A percentile compares a stretch with the other conserved stretches of the same genome.
Evolutionary conservation across 1,140 invertebrate species (phyloP).

Genomic region (Drosophila kohkoa): DNA sequence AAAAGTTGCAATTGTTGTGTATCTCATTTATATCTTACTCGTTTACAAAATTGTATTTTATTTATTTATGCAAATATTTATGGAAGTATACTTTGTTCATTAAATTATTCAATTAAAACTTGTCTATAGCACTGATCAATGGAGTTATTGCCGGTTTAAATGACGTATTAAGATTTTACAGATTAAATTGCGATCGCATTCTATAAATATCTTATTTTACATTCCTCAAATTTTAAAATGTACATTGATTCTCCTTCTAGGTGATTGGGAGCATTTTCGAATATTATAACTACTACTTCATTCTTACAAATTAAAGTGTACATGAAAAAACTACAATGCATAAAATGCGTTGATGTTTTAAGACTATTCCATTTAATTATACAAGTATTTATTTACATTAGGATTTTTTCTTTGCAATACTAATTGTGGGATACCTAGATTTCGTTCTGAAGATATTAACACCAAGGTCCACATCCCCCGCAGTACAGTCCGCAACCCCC

Average conservation of each 20-base stretch:
- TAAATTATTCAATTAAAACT: background rate
- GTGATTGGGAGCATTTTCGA: too few relatives aligned
- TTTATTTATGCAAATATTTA: conserved; percentile 9
- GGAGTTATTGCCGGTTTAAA: background rate
- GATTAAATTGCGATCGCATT: too few relatives aligned
- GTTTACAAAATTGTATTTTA: conserved; percentile 11
- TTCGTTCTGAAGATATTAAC: background rate
- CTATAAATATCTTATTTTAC: too few relatives aligned
- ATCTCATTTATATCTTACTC: conserved; percentile 5
- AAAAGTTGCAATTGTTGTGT: conserved; percentile 16
- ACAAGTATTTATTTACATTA: too few relatives aligned
- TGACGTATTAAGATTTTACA: too few relatives aligned
- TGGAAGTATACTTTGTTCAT: background rate
- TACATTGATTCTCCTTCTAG: too few relatives aligned
- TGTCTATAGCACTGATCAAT: background rate
- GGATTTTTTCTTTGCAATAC: background rate
- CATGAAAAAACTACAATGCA: too few relatives aligned
- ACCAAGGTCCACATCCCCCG: background rate
- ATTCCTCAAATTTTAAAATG: too few relatives aligned
- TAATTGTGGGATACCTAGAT: background rate
- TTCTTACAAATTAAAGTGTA: too few relatives aligned
- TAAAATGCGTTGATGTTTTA: too few relatives aligned
- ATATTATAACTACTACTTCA: too few relatives aligned
- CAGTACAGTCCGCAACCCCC: background rate
- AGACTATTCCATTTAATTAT: too few relatives aligned